A percentile compares a stretch with the other conserved stretches of the same genome.
phyloP scores from a whole-genome alignment of 2,113 vertebrate genomes.

The Phalacrocorax aristotelis region DNA sequence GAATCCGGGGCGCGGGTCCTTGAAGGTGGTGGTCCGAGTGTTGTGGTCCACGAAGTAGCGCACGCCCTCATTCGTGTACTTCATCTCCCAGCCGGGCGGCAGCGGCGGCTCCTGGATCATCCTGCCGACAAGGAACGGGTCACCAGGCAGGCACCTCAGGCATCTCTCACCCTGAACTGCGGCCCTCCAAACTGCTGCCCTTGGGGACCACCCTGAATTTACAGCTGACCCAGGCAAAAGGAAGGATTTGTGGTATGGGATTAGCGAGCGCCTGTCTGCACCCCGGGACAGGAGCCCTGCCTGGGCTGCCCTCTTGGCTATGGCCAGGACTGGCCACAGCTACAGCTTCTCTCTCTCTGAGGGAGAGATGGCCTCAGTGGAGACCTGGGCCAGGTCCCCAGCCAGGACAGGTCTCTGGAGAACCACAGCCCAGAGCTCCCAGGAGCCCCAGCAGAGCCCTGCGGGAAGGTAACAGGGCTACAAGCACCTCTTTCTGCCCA shows the following conservation, averaged over 20 bases:
- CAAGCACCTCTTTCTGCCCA: background rate
- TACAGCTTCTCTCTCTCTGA: background rate
- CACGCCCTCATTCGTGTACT: slow-evolving; percentile 95
- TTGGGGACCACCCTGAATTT: background rate
- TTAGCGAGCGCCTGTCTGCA: background rate
- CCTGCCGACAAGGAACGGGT: slow-evolving; percentile 67
- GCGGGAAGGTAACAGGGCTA: rapidly evolving
- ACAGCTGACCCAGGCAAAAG: background rate
- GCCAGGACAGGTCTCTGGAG: background rate
- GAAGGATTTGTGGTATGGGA: background rate
- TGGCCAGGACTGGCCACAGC: background rate
- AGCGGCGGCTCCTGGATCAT: slow-evolving; percentile 98
- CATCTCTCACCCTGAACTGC: background rate
- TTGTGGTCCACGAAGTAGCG: slow-evolving; percentile 99
- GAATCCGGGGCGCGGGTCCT: slow-evolving; percentile 95
- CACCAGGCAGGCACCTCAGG: rapidly evolving
- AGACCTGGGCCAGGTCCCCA: background rate
- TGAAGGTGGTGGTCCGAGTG: slow-evolving; percentile 96
- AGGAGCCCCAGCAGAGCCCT: background rate
- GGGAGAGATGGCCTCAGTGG: background rate
- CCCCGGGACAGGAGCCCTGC: background rate
- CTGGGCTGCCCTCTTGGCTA: background rate
- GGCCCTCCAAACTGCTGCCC: background rate
- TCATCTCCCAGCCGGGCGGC: slow-evolving; percentile 99
- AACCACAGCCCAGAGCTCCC: background rate